Base-by-base conservation (phyloP, 2,113 vertebrate species). In the Lophochroa leadbeateri region DNA sequence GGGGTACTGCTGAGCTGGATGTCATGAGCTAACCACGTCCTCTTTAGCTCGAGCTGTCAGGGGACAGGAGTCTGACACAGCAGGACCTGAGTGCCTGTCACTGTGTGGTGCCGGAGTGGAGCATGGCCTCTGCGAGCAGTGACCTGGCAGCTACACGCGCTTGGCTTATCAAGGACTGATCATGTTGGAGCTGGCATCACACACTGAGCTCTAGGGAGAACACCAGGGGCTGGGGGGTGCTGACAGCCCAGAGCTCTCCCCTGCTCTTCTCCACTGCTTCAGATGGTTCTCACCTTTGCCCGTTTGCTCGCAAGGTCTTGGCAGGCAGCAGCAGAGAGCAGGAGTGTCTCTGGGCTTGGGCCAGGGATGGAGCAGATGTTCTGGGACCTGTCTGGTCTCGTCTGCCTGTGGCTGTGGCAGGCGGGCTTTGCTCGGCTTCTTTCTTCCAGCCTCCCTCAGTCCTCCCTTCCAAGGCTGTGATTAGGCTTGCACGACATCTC, bases 311-410 rank as follows among this genome's bases (percentile, higher is more conserved):
- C 43, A 13, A 79, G 75, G 39, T 49, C 61, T 43, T 76, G 82
- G 88, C 70, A 82, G 55, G 86, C 72, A 79, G 52, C 65, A 90
- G 65, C 77, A 46, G 86, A 46, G 57, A 82, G 55, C 74, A 88
- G 86, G n/a, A 79, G 52, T 17, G 47, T 55, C 57, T 64, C 57
- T 64, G 50, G 57, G 43, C 67, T 47, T 1, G 8, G 55, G 88
- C 85, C 95, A 92, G 65, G 3, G 49, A 18, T 75, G 74, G 35
- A 74, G 44, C 94, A 96, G 94, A 91, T 94, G 90, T 82, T 91
- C 52, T 60, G 67, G 67, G 83, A 63, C 84, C 55, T 94, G 93
- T 74, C 89, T 81, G 50, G 46, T 86, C 91, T 88, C 9, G 93
- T 69, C 53, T n/a, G 68, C 33, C 21, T 3, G 23, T 50, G 84